Evolutionary conservation across 2,113 vertebrate species (phyloP).

Genomic region (Sphaerodactylus townsendi): DNA sequence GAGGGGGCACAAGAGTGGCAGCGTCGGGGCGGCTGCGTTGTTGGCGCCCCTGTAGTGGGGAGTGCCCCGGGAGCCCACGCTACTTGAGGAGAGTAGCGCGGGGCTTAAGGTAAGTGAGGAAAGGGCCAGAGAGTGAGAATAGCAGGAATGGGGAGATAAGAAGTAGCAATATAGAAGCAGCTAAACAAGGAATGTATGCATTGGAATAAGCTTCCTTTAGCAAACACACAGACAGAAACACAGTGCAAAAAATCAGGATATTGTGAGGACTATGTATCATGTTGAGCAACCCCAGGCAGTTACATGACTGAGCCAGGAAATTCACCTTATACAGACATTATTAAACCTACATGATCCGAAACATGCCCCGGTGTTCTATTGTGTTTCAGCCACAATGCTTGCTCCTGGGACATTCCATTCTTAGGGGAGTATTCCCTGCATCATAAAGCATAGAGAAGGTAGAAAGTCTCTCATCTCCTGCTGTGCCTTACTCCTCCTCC

Average conservation of each 20-base stretch:
- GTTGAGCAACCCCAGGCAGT: slow-evolving; percentile 13
- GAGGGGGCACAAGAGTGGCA: too few relatives aligned
- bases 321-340: neutral
- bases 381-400: neutral
- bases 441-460: neutral
- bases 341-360: neutral
- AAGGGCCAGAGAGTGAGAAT: too few relatives aligned
- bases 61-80: too few relatives aligned
- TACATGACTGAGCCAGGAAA: neutral
- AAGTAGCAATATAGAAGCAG: too few relatives aligned
- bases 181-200: too few relatives aligned
- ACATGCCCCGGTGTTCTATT: neutral
- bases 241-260: neutral
- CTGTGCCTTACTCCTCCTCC: neutral
- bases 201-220: neutral
- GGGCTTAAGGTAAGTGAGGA: too few relatives aligned
- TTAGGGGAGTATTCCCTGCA: neutral
- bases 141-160: too few relatives aligned
- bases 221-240: neutral
- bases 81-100: too few relatives aligned
- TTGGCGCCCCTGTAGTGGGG: too few relatives aligned
- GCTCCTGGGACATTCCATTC: neutral
- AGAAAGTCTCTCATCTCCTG: neutral
- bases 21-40: too few relatives aligned
- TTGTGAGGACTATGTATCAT: neutral